Base-by-base conservation (phyloP, 2,797 vertebrate species). In the Hafferia zeledoni region DNA sequence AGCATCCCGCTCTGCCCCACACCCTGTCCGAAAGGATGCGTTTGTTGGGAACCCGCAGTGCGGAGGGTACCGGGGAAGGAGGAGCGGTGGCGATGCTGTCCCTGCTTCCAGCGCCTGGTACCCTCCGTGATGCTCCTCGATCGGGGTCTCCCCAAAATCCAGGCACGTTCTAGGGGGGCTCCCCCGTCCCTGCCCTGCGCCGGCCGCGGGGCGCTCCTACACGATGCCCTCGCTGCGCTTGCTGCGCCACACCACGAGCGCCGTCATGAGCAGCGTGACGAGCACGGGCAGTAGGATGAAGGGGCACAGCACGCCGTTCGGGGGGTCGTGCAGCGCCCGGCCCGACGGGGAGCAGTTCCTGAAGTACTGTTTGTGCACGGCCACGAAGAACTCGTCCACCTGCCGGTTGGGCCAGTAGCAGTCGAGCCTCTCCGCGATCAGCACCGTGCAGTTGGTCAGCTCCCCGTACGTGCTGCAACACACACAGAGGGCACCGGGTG, bases 201-300 rank as follows among this genome's bases (percentile, higher is more conserved):
- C 3, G 2, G 15, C 1, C 0, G 22, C n/a, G 10, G 2, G 37
- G 2, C 1, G 18, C 5, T 55, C 79, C 97, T 99, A 99, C 86
- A 99, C 98, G 3, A 99, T 98, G 80, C 99, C 99, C 92, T 99
- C 99, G 0, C 98, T 98, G 93, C 97, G 98, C 92, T 99, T 99
- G 98, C 99, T 99, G 94, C 98, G 97, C 99, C 99, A 99, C 88
- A 99, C 99, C 87, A 99, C 99, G 91, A 99, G 97, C 2, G 97
- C 98, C 0, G 99, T 99, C 98, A 99, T 98, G 43, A 99, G 98
- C 81, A 99, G 97, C 3, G 99, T 99, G 95, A 99, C 97, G 30
- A 99, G 93, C 75, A 99, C 84, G 39, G 99, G 99, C 72, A 99
- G 97, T 18, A 97, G 94, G 22, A 99, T 99, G 97, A 99, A 99